Conservation (phyloP, 2,113 vertebrate genomes). For the Hylia prasina region DNA sequence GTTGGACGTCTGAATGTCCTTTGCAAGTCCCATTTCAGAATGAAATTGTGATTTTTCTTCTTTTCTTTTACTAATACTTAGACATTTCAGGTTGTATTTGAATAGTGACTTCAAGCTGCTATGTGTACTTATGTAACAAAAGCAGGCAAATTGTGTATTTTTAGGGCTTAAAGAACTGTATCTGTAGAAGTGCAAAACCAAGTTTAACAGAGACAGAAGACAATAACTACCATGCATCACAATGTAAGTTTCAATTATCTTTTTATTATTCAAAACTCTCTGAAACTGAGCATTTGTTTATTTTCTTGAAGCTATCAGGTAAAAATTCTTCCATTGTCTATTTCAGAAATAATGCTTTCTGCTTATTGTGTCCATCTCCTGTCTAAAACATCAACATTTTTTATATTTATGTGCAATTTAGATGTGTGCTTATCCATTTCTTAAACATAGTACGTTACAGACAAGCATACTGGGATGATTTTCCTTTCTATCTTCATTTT, state of each 20-base stretch:
- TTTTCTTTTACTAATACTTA: neutral
- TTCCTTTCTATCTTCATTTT: neutral
- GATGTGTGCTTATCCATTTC: neutral
- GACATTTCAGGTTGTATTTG: neutral
- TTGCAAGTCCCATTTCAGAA: neutral
- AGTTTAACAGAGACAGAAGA: neutral
- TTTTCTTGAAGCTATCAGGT: neutral
- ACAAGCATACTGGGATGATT: neutral
- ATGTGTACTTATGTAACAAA: neutral
- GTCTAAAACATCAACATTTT: neutral
- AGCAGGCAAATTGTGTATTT: neutral
- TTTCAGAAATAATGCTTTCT: neutral
- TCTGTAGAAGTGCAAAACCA: neutral
- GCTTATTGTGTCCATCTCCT: neutral
- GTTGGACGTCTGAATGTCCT: neutral
- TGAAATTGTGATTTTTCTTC: neutral
- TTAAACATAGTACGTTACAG: neutral
- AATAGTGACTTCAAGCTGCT: neutral
- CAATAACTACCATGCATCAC: neutral
- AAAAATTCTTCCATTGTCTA: neutral
- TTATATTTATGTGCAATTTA: neutral
- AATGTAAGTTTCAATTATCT: neutral
- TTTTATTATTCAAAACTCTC: neutral
- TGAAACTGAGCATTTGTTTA: neutral
- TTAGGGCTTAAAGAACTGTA: neutral